Evolutionary conservation across 2,888 invertebrate species (phyloP).

Genomic region (Formica aserva): DNA sequence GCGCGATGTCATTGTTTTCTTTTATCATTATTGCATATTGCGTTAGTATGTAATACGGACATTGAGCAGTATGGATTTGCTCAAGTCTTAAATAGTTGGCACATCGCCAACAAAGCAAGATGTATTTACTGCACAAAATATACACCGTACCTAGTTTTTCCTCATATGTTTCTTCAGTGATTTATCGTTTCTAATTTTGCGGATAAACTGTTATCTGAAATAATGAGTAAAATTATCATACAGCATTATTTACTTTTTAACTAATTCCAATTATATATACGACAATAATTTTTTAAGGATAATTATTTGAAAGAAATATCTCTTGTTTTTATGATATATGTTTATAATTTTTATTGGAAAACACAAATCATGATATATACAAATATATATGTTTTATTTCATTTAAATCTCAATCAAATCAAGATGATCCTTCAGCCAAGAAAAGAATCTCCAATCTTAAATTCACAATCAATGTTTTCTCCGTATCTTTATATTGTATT

Average conservation of each 20-base stretch:
- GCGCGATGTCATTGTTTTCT: conserved; percentile 21
- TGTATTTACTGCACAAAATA: conserved; percentile 17
- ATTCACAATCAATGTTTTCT: neutral
- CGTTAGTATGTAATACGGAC: neutral
- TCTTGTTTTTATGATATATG: neutral
- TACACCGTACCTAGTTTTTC: conserved; percentile 3
- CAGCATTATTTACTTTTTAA: neutral
- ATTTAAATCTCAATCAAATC: neutral
- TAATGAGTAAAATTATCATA: neutral
- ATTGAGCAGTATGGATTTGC: conserved; percentile 8
- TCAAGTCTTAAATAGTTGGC: conserved; percentile 30
- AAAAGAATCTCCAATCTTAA: neutral
- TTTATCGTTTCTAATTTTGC: conserved; percentile 9
- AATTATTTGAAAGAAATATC: neutral
- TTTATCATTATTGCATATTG: conserved; percentile 12
- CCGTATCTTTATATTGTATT: neutral
- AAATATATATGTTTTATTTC: neutral
- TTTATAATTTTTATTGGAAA: neutral
- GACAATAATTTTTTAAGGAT: neutral
- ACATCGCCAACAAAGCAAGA: conserved; percentile 19
- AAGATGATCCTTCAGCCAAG: neutral
- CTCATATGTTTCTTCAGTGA: conserved; percentile 2
- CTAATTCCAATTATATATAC: neutral
- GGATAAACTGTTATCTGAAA: conserved; percentile 6
- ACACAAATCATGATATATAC: neutral